These are phyloP conservation scores for Porites australiensis DNA, from an alignment of 64 coral and sea anemone genomes.

Conservation along the genomic window DNA sequence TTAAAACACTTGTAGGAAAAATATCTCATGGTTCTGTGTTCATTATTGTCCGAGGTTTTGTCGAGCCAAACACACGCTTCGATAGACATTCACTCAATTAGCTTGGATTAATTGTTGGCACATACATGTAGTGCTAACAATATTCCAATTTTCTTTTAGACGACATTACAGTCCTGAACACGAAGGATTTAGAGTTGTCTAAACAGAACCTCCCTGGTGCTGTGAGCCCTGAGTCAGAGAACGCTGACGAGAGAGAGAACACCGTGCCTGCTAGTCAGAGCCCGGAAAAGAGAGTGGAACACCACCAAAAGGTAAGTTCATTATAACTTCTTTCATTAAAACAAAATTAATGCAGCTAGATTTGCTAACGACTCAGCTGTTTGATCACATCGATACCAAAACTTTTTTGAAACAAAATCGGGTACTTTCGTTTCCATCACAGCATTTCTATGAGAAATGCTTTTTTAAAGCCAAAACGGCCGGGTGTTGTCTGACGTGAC, in stretches of 20 bases:
- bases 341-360: no score
- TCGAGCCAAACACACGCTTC: no score
- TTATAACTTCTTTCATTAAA: no score
- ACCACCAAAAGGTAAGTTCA: background rate
- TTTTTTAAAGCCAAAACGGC: slow-evolving; percentile 55
- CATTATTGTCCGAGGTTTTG: no score
- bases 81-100: background rate
- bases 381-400: no score
- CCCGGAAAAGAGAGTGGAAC: background rate
- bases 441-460: slow-evolving; percentile 28
- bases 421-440: slow-evolving; percentile 42
- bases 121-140: background rate
- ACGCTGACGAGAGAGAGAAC: background rate
- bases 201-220: background rate
- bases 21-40: no score
- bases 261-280: no score
- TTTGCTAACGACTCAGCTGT: no score
- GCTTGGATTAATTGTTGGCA: background rate
- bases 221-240: background rate
- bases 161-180: background rate
- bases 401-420: slow-evolving; percentile 46
- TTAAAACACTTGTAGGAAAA: no score
- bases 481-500: slow-evolving; percentile 42
- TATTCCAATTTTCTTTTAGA: background rate
- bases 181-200: background rate